Percentiles rank a stretch among this genome's conserved stretches.
These are phyloP conservation scores for Miltochrista miniata DNA, from an alignment of 2,888 invertebrate genomes.

Conservation along the genomic window DNA sequence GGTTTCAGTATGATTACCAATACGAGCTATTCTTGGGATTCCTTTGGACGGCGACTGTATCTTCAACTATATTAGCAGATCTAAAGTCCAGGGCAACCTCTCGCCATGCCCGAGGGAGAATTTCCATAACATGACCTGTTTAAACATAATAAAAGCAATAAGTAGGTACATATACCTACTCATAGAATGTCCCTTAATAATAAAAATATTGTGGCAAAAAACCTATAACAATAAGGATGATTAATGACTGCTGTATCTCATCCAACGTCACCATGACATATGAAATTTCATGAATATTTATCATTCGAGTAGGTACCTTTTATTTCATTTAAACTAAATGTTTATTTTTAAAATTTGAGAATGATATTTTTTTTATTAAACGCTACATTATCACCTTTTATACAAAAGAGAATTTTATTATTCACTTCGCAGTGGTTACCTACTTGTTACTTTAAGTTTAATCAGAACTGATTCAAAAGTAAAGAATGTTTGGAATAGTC, in stretches of 20 bases:
- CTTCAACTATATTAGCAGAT: no score
- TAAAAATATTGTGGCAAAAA: conserved; percentile 38
- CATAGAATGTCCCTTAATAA: conserved; percentile 4
- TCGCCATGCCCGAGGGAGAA: no score
- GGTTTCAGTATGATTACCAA: no score
- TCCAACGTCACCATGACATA: conserved; percentile 44
- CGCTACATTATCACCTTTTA: conserved; percentile 1
- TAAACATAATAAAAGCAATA: neutral
- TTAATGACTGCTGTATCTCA: conserved; percentile 48
- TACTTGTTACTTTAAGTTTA: no score
- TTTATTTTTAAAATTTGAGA: conserved; percentile 15
- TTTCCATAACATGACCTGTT: no score
- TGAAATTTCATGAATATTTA: conserved; percentile 55
- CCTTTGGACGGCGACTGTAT: no score
- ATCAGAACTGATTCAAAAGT: no score
- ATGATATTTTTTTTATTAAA: conserved; percentile 2
- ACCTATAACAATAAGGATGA: conserved; percentile 51
- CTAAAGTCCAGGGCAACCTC: no score
- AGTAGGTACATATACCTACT: conserved; percentile 6
- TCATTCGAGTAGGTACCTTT: conserved; percentile 31
- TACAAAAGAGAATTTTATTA: no score
- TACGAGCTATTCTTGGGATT: no score
- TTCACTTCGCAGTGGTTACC: no score
- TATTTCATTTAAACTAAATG: conserved; percentile 30
- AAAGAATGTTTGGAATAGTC: no score